Conservation (phyloP, 1,140 invertebrate genomes). For the Zaprionus nigranus region DNA sequence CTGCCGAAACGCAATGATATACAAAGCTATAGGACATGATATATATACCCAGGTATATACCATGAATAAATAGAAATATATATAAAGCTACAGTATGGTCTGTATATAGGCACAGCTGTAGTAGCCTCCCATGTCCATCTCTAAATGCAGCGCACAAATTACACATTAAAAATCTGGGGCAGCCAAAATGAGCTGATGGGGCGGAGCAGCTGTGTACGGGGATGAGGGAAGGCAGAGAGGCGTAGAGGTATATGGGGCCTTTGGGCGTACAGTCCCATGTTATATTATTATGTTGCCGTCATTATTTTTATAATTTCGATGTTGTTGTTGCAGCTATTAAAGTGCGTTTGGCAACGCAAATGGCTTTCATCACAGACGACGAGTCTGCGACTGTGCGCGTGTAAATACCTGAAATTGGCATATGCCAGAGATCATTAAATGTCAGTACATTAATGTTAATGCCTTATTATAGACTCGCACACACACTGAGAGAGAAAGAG, state of each 20-base stretch:
- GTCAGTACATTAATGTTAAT: constrained; percentile 46
- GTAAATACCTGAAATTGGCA: constrained; percentile 51
- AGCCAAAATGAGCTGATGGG: constrained; percentile 3
- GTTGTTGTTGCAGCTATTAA: constrained; percentile 39
- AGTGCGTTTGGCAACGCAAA: constrained; percentile 46
- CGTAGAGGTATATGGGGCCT: background rate
- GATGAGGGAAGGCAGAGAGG: background rate
- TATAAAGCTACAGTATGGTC: background rate
- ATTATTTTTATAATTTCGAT: constrained; percentile 36
- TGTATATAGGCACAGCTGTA: background rate
- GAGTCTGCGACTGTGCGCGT: background rate
- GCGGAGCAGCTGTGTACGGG: background rate
- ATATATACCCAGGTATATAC: background rate
- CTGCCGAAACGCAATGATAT: background rate
- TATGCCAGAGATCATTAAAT: constrained; percentile 49
- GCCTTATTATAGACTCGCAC: constrained; percentile 25
- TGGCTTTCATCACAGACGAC: constrained; percentile 43
- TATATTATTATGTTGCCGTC: constrained; percentile 25
- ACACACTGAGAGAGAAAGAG: no score
- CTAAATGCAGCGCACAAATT: constrained; percentile 26
- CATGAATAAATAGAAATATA: background rate
- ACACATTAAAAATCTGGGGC: constrained; percentile 33
- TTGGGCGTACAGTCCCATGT: constrained; percentile 3
- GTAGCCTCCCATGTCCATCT: background rate
- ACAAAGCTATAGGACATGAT: background rate